These are phyloP conservation scores for Pica pica DNA, from an alignment of 2,113 vertebrate species.

Conservation along the genomic window DNA sequence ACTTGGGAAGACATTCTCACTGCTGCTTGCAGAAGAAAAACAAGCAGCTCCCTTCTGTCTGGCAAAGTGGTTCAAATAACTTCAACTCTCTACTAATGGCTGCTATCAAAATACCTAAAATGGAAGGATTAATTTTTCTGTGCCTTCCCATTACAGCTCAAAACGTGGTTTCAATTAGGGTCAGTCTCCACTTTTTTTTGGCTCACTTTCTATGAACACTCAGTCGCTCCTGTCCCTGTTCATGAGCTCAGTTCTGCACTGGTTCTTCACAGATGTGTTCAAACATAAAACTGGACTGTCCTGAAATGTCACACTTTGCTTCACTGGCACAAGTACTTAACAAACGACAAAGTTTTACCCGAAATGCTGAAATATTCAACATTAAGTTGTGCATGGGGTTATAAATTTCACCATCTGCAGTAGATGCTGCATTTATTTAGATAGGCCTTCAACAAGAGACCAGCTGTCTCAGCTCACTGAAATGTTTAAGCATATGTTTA, in stretches of 20 bases:
- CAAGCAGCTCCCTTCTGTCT: not conserved
- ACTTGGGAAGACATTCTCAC: not conserved
- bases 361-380: not conserved
- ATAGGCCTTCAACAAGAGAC: not conserved
- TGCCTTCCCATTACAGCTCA: not conserved
- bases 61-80: not conserved
- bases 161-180: not conserved
- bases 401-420: not conserved
- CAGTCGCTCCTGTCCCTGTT: not conserved
- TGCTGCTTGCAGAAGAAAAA: not conserved
- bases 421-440: not conserved
- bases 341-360: not conserved
- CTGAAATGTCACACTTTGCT: not conserved
- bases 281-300: not conserved
- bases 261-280: not conserved
- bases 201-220: not conserved
- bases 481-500: conserved; percentile 52
- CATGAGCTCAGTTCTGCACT: not conserved
- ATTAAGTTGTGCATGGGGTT: not conserved
- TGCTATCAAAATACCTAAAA: conserved; percentile 27
- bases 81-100: not conserved
- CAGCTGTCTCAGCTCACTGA: conserved; percentile 37
- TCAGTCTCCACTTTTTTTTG: not conserved
- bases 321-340: not conserved
- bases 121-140: not conserved